A percentile compares a stretch with the other conserved stretches of the same genome.
Evolutionary conservation across 2,797 vertebrate species (phyloP).

Genomic region (Oophaga sylvatica): DNA sequence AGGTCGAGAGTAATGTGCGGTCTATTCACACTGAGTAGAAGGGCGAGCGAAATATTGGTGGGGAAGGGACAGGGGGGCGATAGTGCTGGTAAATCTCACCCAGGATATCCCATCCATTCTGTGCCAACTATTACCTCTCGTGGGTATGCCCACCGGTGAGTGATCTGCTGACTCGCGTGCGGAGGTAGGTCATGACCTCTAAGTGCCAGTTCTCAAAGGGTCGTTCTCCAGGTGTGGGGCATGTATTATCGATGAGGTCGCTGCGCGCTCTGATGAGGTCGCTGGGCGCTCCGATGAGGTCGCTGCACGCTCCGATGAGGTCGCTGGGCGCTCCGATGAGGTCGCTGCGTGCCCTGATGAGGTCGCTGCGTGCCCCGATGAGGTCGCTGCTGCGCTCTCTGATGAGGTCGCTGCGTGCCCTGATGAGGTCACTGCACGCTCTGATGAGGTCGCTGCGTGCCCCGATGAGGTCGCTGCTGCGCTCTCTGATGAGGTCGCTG

Average conservation of each 20-base stretch:
- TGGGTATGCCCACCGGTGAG: neutral
- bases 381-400: too few relatives aligned
- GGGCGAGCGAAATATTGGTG: neutral
- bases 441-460: too few relatives aligned
- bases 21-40: neutral
- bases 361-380: too few relatives aligned
- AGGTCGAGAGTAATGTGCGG: neutral
- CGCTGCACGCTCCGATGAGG: too few relatives aligned
- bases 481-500: too few relatives aligned
- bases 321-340: too few relatives aligned
- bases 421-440: too few relatives aligned
- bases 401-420: too few relatives aligned
- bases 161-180: neutral
- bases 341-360: too few relatives aligned
- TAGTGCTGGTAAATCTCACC: neutral
- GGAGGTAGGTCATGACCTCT: slow-evolving; percentile 52
- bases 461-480: too few relatives aligned
- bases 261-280: too few relatives aligned
- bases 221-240: neutral
- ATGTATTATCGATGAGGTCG: neutral
- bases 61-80: neutral
- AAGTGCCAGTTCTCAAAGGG: neutral
- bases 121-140: neutral
- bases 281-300: too few relatives aligned
- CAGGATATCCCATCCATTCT: neutral